phyloP scores from a whole-genome alignment of 1,140 invertebrate genomes.

The Zophobas atratus region DNA sequence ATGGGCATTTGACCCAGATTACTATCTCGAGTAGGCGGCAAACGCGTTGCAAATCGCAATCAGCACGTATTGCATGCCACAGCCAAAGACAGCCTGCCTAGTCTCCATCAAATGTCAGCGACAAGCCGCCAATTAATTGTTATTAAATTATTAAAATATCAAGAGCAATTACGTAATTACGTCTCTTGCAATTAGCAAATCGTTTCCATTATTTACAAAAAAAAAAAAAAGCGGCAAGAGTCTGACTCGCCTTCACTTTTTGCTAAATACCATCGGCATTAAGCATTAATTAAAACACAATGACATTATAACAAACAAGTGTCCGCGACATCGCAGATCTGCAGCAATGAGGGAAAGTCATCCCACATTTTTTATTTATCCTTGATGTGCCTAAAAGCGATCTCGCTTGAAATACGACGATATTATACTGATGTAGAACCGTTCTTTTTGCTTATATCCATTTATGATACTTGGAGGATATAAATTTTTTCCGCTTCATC shows the following conservation, averaged over 20 bases:
- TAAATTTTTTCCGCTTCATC: too few species aligned
- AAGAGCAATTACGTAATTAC: conserved; percentile 1
- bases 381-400: conserved; percentile 1
- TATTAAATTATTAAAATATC: conserved; percentile 26
- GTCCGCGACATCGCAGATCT: not conserved
- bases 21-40: conserved; percentile 24
- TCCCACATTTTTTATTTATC: not conserved
- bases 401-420: not conserved
- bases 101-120: not conserved
- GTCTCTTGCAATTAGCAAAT: not conserved
- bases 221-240: not conserved
- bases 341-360: not conserved
- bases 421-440: not conserved
- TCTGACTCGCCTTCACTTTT: conserved; percentile 10
- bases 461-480: too few species aligned
- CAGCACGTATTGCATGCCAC: conserved; percentile 14
- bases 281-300: conserved; percentile 9
- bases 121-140: not conserved
- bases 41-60: conserved; percentile 27
- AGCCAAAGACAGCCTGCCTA: conserved; percentile 1
- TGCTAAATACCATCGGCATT: not conserved
- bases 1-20: conserved; percentile 26
- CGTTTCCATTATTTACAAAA: not conserved
- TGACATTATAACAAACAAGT: conserved; percentile 4
- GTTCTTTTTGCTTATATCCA: not conserved